Base-by-base conservation (phyloP, 1,140 invertebrate species). In the Pinna nobilis region DNA sequence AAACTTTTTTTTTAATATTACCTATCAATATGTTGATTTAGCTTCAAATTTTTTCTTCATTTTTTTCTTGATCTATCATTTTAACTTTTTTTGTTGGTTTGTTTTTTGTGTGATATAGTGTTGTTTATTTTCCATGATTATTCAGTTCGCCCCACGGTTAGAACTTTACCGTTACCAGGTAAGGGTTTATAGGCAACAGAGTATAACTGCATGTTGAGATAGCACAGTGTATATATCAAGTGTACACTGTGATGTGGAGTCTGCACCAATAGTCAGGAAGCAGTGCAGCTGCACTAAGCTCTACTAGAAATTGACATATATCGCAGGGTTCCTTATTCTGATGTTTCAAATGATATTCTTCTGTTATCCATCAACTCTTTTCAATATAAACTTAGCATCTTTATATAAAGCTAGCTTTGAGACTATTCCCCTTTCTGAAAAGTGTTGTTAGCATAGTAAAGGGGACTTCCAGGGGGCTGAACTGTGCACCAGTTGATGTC, bases 91-190 rank as follows among this genome's bases (percentile, higher is more conserved):
- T 47, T 47, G 20, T 18, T 18, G 15, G 44, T 15, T 47, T 47
- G 20, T 47, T 15, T 47, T 44, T 18, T 47, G 0, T 47, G 20
- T 47, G n/a, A 47, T 15, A 47, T 47, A 47, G 15, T 25, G 23
- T 7, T 20, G 37, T 59, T 33, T 59, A 20, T 59, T 33, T 57
- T 59, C 30, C 37, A 59, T 47, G 44, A 59, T 35, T 59, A 20
- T 59, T 33, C 55, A 59, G 55, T 59, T 30, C 37, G 55, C 18
- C 55, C 55, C n/a, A 30, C 55, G 33, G 23, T 59, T 13, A 32
- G 55, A 59, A 30, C 55, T 20, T 59, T 59, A 25, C 55, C 55
- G n/a, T 20, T 59, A 30, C 55, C 55, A 59, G 55, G 55, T 59
- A 33, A 59, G 55, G 37, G 30, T n/a, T n/a, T n/a, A n/a, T n/a